Evolutionary conservation across 2,797 vertebrate species (phyloP), one percentile per base, ranked within the genome.

Genomic region (Lophura swinhoii): DNA sequence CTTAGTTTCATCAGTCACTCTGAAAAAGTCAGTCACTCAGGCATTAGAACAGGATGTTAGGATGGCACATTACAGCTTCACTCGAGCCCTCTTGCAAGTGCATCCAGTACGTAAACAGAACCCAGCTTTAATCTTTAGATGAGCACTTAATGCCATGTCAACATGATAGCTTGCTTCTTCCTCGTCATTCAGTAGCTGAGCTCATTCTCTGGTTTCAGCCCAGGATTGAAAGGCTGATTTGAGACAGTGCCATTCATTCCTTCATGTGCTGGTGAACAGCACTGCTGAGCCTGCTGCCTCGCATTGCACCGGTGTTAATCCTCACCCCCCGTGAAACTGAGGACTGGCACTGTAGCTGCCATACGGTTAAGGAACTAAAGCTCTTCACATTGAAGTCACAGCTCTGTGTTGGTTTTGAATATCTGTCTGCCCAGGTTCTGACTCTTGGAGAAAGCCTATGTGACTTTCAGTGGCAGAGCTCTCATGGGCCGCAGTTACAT

Each of bases 61-160:
- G 14, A 15, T 51, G 14, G 24, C 24, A 26, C 14, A 5, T 26
- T 24, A 51, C 49, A 51, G 49, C 49, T 28, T 28, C 49, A 51
- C 14, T 24, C 14, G 14, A 51, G 49, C 49, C 49, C 49, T 51
- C 49, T 51, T 28, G 49, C 14, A 51, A 51, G 49, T 9, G 8
- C 49, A 51, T 51, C 26, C 14, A 28, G 26, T 51, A 28, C 22
- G 15, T 51, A 51, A 51, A 28, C 49, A 51, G 49, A 51, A 51
- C 26, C 26, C 26, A 51, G 49, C 49, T 51, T 51, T 51, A 28
- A 51, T 51, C 49, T 93, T 78, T 33, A 90, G 67, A 84, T 64
- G 55, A 91, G n/a, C 43, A 18, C 29, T 72, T 84, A 55, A 69
- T 67, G 59, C 55, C 80, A 78, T 55, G 49, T 63, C 83, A 78